Evolutionary conservation across 2,797 vertebrate genomes (phyloP).

Genomic region (Acipenser oxyrinchus): DNA sequence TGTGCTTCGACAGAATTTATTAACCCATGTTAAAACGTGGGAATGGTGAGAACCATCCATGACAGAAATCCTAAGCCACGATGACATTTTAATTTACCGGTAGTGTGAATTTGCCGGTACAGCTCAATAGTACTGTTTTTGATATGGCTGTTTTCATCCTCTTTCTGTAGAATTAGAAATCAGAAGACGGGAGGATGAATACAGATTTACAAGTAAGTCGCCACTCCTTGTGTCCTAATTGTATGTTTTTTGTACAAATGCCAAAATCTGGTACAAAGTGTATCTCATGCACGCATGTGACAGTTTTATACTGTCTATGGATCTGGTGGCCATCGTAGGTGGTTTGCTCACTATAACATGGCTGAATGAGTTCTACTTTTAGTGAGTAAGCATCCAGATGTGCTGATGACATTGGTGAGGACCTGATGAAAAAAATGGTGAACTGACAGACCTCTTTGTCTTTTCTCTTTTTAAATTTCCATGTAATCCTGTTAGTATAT

Average conservation of each 20-base stretch:
- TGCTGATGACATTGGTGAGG: too few relatives aligned
- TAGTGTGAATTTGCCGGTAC: conserved; percentile 3
- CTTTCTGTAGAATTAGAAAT: conserved; percentile 94
- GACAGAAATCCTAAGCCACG: neutral
- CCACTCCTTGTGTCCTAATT: conserved; percentile 43
- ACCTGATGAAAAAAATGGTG: too few relatives aligned
- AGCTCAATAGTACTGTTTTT: conserved; percentile 22
- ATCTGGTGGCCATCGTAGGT: neutral
- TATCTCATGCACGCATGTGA: neutral
- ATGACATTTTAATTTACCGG: neutral
- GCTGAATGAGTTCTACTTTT: neutral
- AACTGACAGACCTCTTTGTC: too few relatives aligned
- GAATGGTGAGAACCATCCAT: neutral
- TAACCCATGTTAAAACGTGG: conserved; percentile 12
- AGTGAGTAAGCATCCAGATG: neutral
- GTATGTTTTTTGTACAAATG: conserved; percentile 51
- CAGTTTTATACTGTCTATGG: neutral
- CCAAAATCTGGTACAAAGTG: conserved; percentile 34
- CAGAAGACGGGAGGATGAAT: conserved; percentile 98
- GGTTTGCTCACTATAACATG: neutral
- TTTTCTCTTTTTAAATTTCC: too few relatives aligned
- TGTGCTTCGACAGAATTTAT: neutral
- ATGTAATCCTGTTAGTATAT: too few relatives aligned
- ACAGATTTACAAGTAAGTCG: conserved; percentile 99
- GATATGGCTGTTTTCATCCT: conserved; percentile 68